Percentiles rank a stretch among this genome's conserved stretches.
Evolutionary conservation across 2,888 invertebrate species (phyloP).

Genomic region (Rhagophthalmus giganteus): DNA sequence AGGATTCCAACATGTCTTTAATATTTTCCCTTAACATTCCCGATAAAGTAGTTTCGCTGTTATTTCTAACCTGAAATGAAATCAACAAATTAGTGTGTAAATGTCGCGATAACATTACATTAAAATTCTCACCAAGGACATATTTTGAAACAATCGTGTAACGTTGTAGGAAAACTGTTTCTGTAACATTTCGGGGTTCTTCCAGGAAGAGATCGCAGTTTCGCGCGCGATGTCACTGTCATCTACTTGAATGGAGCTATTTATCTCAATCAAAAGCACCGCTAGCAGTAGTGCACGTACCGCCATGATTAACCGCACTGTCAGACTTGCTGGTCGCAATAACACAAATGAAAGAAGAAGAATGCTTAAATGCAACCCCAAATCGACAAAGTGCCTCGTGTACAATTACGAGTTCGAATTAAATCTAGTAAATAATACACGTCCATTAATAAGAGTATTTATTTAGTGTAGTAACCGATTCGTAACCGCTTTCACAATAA

Average conservation of each 20-base stretch:
- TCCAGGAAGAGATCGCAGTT: constrained; percentile 32
- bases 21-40: constrained; percentile 31
- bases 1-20: constrained; percentile 36
- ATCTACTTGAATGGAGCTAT: constrained; percentile 37
- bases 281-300: constrained; percentile 34
- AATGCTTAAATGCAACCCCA: constrained; percentile 13
- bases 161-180: constrained; percentile 32
- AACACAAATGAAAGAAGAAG: constrained; percentile 28
- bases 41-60: too few relatives aligned
- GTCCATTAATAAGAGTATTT: background rate
- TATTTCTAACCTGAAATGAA: constrained; percentile 24
- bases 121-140: constrained; percentile 27
- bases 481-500: constrained; percentile 31
- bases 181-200: constrained; percentile 35
- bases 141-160: constrained; percentile 31
- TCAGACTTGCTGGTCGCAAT: constrained; percentile 25
- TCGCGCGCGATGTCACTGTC: constrained; percentile 34
- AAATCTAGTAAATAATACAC: too few relatives aligned
- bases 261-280: constrained; percentile 36
- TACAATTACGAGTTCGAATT: too few relatives aligned
- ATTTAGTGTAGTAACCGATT: constrained; percentile 1
- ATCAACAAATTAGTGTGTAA: constrained; percentile 18
- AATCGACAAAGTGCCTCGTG: background rate
- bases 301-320: constrained; percentile 35
- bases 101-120: constrained; percentile 3